Percentiles rank a stretch among this genome's conserved stretches.
Conservation (phyloP, 2,113 vertebrate genomes). For the Cephalopterus ornatus region DNA sequence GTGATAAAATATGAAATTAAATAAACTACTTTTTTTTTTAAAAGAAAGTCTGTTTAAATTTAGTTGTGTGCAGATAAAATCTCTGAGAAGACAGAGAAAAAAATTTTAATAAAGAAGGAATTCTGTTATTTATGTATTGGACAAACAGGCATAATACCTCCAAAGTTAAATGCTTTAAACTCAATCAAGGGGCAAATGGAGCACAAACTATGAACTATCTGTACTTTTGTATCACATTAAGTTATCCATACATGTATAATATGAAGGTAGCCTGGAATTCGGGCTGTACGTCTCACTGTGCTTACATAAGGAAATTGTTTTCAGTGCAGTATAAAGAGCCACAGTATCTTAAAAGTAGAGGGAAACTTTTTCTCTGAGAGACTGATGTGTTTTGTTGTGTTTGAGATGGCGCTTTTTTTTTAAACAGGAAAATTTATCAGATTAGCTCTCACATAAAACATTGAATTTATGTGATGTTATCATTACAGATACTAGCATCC, state of each 20-base stretch:
- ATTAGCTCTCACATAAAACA: neutral
- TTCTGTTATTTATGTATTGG: neutral
- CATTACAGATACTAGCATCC: neutral
- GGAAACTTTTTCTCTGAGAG: neutral
- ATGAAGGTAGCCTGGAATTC: neutral
- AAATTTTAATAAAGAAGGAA: neutral
- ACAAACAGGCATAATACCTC: neutral
- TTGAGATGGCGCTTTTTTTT: neutral
- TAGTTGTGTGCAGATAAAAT: neutral
- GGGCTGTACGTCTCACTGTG: neutral
- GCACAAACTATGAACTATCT: neutral
- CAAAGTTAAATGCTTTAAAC: neutral
- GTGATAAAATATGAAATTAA: neutral
- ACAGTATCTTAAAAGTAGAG: neutral
- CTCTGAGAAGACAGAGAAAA: neutral
- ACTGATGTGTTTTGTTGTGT: neutral
- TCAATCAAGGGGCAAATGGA: neutral
- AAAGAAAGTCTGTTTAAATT: neutral
- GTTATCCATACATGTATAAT: neutral
- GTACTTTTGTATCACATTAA: neutral
- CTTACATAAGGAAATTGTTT: neutral
- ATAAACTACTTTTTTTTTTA: fast-evolving
- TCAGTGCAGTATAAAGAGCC: neutral
- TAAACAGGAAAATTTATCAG: neutral
- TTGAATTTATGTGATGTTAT: neutral